Percentiles rank a stretch among this genome's conserved stretches.
These are phyloP conservation scores for Heliothis peltigera DNA, from an alignment of 2,888 invertebrate genomes.

Conservation along the genomic window DNA sequence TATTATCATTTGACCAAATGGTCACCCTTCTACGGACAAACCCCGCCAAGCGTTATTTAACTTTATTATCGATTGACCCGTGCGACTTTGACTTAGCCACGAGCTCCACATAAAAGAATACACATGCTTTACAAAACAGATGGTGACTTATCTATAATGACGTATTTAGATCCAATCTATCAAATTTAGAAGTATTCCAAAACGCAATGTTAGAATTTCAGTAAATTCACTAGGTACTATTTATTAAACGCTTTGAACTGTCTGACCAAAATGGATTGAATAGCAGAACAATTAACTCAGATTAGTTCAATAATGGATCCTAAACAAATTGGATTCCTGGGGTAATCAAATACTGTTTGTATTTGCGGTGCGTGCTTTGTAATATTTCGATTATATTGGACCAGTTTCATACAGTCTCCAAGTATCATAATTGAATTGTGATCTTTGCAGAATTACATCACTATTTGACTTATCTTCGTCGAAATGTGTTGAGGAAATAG, in stretches of 20 bases:
- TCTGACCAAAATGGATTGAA: not conserved
- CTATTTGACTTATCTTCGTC: too few species aligned
- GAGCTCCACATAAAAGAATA: too few species aligned
- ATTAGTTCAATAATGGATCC: not conserved
- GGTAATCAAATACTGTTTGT: not conserved
- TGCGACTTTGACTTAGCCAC: too few species aligned
- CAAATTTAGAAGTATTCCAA: not conserved
- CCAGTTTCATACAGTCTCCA: not conserved
- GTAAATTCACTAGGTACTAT: not conserved
- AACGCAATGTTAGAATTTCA: not conserved
- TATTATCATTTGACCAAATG: too few species aligned
- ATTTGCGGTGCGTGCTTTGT: not conserved
- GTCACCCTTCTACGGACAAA: too few species aligned
- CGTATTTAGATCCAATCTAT: too few species aligned
- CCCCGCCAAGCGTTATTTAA: too few species aligned
- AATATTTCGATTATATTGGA: not conserved
- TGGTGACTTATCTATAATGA: too few species aligned
- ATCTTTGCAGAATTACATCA: too few species aligned
- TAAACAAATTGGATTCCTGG: not conserved
- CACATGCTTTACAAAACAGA: conserved; percentile 1
- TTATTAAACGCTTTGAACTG: not conserved
- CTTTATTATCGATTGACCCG: too few species aligned
- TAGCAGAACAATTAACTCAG: not conserved
- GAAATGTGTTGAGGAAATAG: too few species aligned
- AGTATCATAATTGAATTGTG: too few species aligned